Conservation (phyloP, 2,113 vertebrate genomes). For the Neoarius graeffei region DNA sequence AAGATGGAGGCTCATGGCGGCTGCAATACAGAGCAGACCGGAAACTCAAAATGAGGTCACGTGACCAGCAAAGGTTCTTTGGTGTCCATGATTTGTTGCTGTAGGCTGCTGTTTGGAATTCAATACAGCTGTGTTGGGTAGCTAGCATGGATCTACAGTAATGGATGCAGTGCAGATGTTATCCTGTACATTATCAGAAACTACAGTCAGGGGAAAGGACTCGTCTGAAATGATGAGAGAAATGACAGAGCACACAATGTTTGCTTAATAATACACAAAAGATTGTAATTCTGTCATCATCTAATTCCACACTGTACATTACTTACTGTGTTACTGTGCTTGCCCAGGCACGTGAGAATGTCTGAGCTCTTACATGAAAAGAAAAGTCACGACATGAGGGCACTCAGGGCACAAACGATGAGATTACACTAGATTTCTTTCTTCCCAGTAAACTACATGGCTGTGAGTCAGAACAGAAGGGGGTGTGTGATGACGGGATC, state of each 20-base stretch:
- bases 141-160: conserved; percentile 34
- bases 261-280: conserved; percentile 26
- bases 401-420: conserved; percentile 27
- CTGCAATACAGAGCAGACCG: not conserved
- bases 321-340: conserved; percentile 21
- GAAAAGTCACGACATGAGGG: conserved; percentile 37
- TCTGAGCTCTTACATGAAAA: conserved; percentile 55
- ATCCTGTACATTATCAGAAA: conserved; percentile 10
- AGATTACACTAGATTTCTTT: conserved; percentile 1
- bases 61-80: conserved; percentile 52
- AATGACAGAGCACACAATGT: not conserved
- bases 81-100: conserved; percentile 50
- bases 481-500: not conserved
- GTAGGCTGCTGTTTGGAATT: conserved; percentile 34
- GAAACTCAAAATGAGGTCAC: not conserved
- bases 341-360: conserved; percentile 51
- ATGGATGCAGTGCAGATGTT: conserved; percentile 12
- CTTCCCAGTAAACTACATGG: not conserved
- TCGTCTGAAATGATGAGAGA: conserved; percentile 47
- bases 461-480: not conserved
- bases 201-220: conserved; percentile 30
- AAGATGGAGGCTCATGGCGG: not conserved
- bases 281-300: conserved; percentile 43
- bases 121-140: conserved; percentile 11
- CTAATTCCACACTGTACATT: conserved; percentile 40